Conservation (phyloP, 2,113 vertebrate genomes). For the Apodemus sylvaticus region DNA sequence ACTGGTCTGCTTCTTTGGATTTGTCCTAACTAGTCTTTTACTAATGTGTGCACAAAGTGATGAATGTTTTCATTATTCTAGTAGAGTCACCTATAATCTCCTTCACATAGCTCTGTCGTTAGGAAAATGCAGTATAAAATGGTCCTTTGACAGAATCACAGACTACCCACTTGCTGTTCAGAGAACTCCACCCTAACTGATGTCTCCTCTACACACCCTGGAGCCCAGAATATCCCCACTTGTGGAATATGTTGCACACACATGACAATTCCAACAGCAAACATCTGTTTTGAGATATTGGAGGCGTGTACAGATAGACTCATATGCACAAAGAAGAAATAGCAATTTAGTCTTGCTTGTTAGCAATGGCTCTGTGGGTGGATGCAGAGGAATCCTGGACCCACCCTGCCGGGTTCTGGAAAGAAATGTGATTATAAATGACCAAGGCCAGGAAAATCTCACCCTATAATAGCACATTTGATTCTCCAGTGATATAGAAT, state of each 20-base stretch:
- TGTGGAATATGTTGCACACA: conserved; percentile 50
- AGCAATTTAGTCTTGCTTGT: conserved; percentile 69
- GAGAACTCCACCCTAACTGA: conserved; percentile 48
- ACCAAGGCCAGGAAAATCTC: conserved; percentile 55
- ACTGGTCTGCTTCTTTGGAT: background rate
- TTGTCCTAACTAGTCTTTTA: background rate
- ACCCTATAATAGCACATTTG: background rate
- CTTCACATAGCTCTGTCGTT: background rate
- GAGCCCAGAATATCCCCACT: background rate
- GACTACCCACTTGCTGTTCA: background rate
- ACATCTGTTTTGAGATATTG: conserved; percentile 66
- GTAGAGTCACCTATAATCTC: background rate
- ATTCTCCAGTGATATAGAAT: background rate
- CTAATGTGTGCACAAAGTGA: background rate
- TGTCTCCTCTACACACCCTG: background rate
- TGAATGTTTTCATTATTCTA: background rate
- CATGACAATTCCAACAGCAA: conserved; percentile 53
- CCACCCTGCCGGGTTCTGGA: conserved; percentile 45
- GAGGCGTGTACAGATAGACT: conserved; percentile 32
- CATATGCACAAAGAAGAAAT: conserved; percentile 26
- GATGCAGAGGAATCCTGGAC: background rate
- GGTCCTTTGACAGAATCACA: conserved; percentile 23
- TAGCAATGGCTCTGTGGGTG: conserved; percentile 28
- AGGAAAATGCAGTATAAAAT: background rate
- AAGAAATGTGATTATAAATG: conserved; percentile 63